phyloP scores from a whole-genome alignment of 2,888 invertebrate species.

The Chamaedrilus cognettii region DNA sequence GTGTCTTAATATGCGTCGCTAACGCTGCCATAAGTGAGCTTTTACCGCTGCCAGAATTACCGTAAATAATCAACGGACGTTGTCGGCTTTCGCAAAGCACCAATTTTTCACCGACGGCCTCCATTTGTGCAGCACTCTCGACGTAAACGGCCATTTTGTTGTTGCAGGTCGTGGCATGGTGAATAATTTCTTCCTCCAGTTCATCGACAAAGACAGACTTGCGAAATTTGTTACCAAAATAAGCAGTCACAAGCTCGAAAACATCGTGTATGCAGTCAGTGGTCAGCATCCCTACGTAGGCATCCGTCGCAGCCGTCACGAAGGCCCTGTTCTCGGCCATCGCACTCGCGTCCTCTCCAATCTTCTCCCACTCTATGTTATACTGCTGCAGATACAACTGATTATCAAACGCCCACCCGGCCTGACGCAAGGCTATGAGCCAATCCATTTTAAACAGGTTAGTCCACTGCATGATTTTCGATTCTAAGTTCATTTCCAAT shows the following conservation, averaged over 20 bases:
- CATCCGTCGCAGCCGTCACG: slow-evolving; percentile 21
- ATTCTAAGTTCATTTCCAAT: neutral
- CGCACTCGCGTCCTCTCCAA: slow-evolving; percentile 1
- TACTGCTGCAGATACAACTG: slow-evolving; percentile 22
- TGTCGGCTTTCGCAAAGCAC: neutral
- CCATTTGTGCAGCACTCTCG: neutral
- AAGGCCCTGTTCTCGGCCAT: slow-evolving; percentile 15
- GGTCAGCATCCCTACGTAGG: slow-evolving; percentile 24
- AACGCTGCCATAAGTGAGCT: neutral
- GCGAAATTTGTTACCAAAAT: neutral
- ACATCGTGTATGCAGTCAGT: slow-evolving; percentile 27
- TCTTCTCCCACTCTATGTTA: slow-evolving; percentile 28
- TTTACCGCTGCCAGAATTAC: slow-evolving; percentile 1
- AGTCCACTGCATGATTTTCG: neutral
- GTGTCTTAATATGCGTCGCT: neutral
- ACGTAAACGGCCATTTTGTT: neutral
- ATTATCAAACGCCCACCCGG: neutral
- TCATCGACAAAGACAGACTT: neutral
- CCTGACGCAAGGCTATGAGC: neutral
- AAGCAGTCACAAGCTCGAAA: slow-evolving; percentile 20
- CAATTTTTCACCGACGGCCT: neutral
- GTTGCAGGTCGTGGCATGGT: slow-evolving; percentile 22
- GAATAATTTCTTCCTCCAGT: slow-evolving; percentile 25
- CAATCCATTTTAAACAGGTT: slow-evolving; percentile 1
- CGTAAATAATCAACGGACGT: slow-evolving; percentile 9